Evolutionary conservation across 2,113 vertebrate genomes (phyloP).

Genomic region (Rhagologus leucostigma): DNA sequence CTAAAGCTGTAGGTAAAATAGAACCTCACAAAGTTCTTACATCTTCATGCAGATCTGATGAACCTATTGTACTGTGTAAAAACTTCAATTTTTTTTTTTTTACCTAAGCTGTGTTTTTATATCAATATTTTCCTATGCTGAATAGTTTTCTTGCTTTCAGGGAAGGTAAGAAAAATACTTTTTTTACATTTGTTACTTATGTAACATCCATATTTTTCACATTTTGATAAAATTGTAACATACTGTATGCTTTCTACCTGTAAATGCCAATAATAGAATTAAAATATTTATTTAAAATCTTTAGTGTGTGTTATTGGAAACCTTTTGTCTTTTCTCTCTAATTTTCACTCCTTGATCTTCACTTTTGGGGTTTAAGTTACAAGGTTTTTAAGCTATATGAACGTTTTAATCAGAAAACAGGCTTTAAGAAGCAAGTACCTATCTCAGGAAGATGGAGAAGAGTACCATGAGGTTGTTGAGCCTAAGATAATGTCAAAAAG

Average conservation of each 20-base stretch:
- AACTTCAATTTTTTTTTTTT: slow-evolving; percentile 63
- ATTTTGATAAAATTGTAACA: slow-evolving; percentile 99
- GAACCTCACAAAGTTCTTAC: slow-evolving; percentile 71
- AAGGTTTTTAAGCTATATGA: neutral
- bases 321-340: neutral
- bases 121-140: slow-evolving; percentile 96
- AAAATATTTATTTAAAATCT: slow-evolving; percentile 99
- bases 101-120: slow-evolving; percentile 92
- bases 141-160: slow-evolving; percentile 97
- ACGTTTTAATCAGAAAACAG: neutral
- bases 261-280: slow-evolving; percentile 99
- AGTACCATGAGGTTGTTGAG: neutral
- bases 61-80: slow-evolving; percentile 89
- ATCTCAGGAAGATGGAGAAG: neutral
- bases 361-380: neutral
- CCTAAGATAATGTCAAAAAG: neutral
- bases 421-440: neutral
- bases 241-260: slow-evolving; percentile 99
- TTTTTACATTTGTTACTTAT: slow-evolving; percentile 99
- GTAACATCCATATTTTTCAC: slow-evolving; percentile 99
- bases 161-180: slow-evolving; percentile 95
- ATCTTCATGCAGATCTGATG: slow-evolving; percentile 78
- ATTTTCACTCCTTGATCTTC: neutral
- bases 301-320: slow-evolving; percentile 11
- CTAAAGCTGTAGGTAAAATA: slow-evolving; percentile 73